phyloP scores from a whole-genome alignment of 2,888 invertebrate species.

The Drosophila vallismaia region DNA sequence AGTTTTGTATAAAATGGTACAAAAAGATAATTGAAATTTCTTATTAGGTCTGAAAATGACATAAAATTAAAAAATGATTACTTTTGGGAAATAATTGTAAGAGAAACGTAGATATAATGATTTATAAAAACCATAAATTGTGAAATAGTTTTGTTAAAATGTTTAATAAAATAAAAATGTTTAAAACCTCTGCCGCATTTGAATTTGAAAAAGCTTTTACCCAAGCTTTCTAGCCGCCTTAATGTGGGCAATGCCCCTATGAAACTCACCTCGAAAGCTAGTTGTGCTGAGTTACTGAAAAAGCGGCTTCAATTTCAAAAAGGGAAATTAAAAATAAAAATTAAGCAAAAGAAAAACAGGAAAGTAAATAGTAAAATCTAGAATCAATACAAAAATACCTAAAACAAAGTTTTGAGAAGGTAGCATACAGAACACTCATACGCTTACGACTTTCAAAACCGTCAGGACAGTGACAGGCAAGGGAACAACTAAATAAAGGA shows the following conservation, averaged over 20 bases:
- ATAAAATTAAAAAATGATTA: no score
- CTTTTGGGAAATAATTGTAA: not conserved
- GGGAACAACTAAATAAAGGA: constrained; percentile 19
- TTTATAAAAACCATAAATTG: not conserved
- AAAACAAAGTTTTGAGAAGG: not conserved
- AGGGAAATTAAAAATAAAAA: constrained; percentile 3
- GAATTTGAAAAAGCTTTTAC: constrained; percentile 12
- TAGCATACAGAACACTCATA: not conserved
- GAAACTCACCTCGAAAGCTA: constrained; percentile 17
- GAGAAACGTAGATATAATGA: not conserved
- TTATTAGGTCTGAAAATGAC: no score
- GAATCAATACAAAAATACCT: not conserved
- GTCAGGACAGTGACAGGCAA: not conserved
- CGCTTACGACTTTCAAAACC: not conserved
- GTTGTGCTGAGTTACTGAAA: constrained; percentile 3
- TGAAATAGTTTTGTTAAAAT: not conserved
- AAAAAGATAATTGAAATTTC: no score
- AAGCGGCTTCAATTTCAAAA: constrained; percentile 34
- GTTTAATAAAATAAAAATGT: constrained; percentile 4
- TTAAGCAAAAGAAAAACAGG: not conserved
- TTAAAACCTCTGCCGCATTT: not conserved
- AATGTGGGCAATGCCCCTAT: constrained; percentile 11
- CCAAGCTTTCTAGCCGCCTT: constrained; percentile 5
- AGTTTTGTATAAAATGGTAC: no score
- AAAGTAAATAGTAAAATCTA: not conserved